Percentiles rank a stretch among this genome's conserved stretches.
Evolutionary conservation across 92 coral and sea anemone species (phyloP).

Genomic region (Phenganax marumi): DNA sequence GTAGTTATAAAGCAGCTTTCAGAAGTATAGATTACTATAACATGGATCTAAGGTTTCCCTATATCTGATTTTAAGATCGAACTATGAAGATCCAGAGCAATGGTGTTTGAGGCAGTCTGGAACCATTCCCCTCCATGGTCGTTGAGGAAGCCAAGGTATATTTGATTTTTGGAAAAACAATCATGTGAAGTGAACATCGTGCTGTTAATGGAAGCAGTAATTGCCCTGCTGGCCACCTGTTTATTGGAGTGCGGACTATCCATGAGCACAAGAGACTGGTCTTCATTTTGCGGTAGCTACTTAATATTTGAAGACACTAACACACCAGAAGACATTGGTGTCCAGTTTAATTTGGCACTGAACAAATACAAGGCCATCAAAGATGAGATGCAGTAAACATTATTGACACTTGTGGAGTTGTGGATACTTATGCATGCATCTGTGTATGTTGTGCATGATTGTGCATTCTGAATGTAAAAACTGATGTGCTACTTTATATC

Average conservation of each 20-base stretch:
- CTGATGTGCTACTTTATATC: no score
- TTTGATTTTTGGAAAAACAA: not conserved
- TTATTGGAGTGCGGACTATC: constrained; percentile 21
- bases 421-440: no score
- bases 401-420: no score
- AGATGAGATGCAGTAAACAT: no score
- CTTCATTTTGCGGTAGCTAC: constrained; percentile 18
- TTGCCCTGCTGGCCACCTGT: constrained; percentile 39
- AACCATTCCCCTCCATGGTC: not conserved
- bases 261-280: constrained; percentile 23
- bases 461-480: no score
- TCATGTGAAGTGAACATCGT: not conserved
- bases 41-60: no score
- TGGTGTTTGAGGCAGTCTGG: not conserved
- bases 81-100: not conserved
- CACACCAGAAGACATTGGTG: constrained; percentile 8
- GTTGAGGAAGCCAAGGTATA: not conserved
- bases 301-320: constrained; percentile 13
- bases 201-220: constrained; percentile 20
- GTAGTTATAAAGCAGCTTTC: no score
- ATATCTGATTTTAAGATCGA: not conserved
- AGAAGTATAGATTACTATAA: no score
- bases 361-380: no score
- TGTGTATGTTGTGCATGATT: no score
- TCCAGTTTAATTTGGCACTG: not conserved